Evolutionary conservation across 2,797 vertebrate species (phyloP).

Genomic region (Microchirus variegatus): DNA sequence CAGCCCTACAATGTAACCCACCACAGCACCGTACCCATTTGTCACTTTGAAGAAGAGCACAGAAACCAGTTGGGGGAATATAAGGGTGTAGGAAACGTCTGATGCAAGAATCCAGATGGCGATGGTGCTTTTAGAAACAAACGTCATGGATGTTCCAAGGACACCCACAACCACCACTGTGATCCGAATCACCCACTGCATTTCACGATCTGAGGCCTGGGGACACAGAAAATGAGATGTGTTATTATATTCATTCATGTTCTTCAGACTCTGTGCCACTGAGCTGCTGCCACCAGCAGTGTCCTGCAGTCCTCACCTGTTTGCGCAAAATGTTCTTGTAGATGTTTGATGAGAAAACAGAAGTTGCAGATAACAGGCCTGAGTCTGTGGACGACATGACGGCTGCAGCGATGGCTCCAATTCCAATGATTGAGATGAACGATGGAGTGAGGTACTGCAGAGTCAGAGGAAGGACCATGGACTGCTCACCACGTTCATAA

Average conservation of each 20-base stretch:
- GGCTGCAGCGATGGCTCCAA: conserved; percentile 66
- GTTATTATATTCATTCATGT: neutral
- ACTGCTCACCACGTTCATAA: conserved; percentile 25
- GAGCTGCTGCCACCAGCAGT: too few species aligned
- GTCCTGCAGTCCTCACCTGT: conserved; percentile 10
- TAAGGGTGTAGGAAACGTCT: conserved; percentile 77
- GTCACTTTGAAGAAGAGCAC: conserved; percentile 75
- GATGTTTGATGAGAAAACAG: conserved; percentile 66
- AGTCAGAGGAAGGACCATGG: conserved; percentile 52
- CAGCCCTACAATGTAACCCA: conserved; percentile 42
- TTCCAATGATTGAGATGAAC: conserved; percentile 51
- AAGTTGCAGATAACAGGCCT: conserved; percentile 63
- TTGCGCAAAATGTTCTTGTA: conserved; percentile 64
- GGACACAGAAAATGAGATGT: neutral
- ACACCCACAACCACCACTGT: conserved; percentile 75
- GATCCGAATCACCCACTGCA: conserved; percentile 75
- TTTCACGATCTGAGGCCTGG: conserved; percentile 78
- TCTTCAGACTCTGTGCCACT: too few species aligned
- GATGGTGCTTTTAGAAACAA: conserved; percentile 64
- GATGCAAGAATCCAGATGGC: conserved; percentile 79
- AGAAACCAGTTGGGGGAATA: conserved; percentile 81
- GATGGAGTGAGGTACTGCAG: conserved; percentile 51
- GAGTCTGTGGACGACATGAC: conserved; percentile 76
- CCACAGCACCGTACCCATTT: conserved; percentile 69
- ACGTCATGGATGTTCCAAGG: conserved; percentile 66